Evolutionary conservation across 2,797 vertebrate species (phyloP), one percentile per base, ranked within the genome.

Genomic region (Protosalanx chinensis): DNA sequence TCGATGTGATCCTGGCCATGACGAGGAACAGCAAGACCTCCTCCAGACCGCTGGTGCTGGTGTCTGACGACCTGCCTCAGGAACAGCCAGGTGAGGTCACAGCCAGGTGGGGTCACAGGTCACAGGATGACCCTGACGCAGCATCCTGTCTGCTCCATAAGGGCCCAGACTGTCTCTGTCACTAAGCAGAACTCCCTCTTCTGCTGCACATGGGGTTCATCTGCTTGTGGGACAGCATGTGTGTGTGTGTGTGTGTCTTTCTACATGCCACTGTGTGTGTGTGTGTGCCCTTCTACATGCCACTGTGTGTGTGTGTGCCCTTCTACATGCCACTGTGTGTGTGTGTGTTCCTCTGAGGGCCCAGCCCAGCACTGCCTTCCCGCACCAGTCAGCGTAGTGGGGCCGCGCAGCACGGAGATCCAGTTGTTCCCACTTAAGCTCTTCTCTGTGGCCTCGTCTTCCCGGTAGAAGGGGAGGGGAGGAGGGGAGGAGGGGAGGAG

Each of bases 11-110:
- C 80, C 46, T 98, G 78, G 81, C 79, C 30, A 94, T 99, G 94
- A 93, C 95, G 92, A 92, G 93, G 86, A 92, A 94, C 85, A 93
- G 89, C 79, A 96, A 94, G 88, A 91, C 87, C 0, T 92, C 93
- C 12, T 96, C 92, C 61, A 96, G 93, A 72, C 91, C 93, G 0
- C 90, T 99, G 64, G 91, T 93, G n/a, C 93, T 98, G 72, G 64
- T 95, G 84, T 84, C 86, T 69, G 88, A 89, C 0, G 78, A 35
- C 0, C 23, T 3, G 27, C 27, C 0, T 20, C 1, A 30, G 2
- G 35, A 6, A 0, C 2, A 20, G 0, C 2, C 76, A 80, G 86
- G 86, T 89, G 41, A 46, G 41, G 2, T 10, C 41, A 8, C 41
- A 13, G 41, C 8, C 41, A 13, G 10, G 41, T 8, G 37, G 0